Percentiles rank a stretch among this genome's conserved stretches.
Evolutionary conservation across 37 sponge, comb jelly and placozoan species (phyloP).

Genomic region (Eunapius fragilis): DNA sequence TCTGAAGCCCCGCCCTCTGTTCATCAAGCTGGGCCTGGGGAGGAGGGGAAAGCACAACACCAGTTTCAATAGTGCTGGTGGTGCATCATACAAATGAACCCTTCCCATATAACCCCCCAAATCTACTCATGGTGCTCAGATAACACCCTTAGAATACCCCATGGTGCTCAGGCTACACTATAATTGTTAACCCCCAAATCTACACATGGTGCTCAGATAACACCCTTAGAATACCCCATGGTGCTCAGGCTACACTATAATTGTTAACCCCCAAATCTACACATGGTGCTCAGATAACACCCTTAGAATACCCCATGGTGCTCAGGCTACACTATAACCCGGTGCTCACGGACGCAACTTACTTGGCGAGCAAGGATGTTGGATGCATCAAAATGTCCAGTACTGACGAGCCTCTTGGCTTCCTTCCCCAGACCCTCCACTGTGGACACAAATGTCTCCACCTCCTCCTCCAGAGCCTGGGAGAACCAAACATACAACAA

Average conservation of each 20-base stretch:
- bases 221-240: not conserved
- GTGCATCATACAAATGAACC: too few relatives aligned
- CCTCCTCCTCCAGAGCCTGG: slow-evolving; percentile 85
- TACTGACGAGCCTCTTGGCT: slow-evolving; percentile 52
- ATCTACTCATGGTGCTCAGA: not conserved
- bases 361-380: slow-evolving; percentile 88
- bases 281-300: not conserved
- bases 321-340: not conserved
- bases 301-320: too few relatives aligned
- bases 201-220: not conserved
- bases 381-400: slow-evolving; percentile 84
- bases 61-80: too few relatives aligned
- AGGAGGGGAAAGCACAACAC: not conserved
- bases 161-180: not conserved
- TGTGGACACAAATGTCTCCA: slow-evolving; percentile 68
- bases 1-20: slow-evolving; percentile 91
- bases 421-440: slow-evolving; percentile 67
- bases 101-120: not conserved
- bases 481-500: too few relatives aligned
- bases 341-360: too few relatives aligned
- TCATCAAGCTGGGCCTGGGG: slow-evolving; percentile 87
- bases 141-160: not conserved
- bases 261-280: too few relatives aligned
- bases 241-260: not conserved
- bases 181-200: too few relatives aligned